Base-by-base conservation (phyloP, 1,140 invertebrate species). In the Drosophila murphyi region DNA sequence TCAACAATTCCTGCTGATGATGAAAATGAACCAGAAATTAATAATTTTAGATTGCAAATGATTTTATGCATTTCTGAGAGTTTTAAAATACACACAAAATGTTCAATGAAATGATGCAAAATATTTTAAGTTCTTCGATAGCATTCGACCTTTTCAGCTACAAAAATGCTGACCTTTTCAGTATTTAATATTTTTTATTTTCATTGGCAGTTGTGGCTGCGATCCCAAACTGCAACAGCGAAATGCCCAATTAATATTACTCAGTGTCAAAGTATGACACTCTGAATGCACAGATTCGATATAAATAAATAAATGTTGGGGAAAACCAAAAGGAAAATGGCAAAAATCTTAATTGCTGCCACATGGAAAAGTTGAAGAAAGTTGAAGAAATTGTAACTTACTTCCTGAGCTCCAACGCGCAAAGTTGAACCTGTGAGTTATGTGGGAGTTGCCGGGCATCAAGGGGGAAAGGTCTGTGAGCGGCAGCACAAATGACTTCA, bases 201-300 rank as follows among this genome's bases (percentile, higher is more conserved):
- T 20, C 37, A 47, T 56, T 73, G 78, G 68, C 55, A 74, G 56
- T 20, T 62, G 20, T 28, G 56, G 35, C 51, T 32, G 28, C 45
- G 48, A 56, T 43, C 59, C 12, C 59, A 41, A 48, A n/a, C 48
- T 37, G 51, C 51, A 55, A 12, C n/a, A 54, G 55, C 69, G 74
- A 68, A 55, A 35, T 20, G 51, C 41, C 59, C 78, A 79, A 87
- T 87, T 87, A 87, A 87, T 87, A 82, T 71, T 76, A 68, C 71
- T 87, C 82, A 80, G 61, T 82, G 82, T 87, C 82, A 73, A 64
- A 79, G 43, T 60, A 50, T 82, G 82, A 77, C 82, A 86, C 67
- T 82, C 39, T 87, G 69, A 82, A 82, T 28, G 60, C 64, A 52
- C 78, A 82, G 75, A 82, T 78, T 86, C 10, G 39, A 43, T 43